Percentiles rank a stretch among this genome's conserved stretches.
phyloP scores from a whole-genome alignment of 2,888 invertebrate species.

The Cheilosia vernalis region DNA sequence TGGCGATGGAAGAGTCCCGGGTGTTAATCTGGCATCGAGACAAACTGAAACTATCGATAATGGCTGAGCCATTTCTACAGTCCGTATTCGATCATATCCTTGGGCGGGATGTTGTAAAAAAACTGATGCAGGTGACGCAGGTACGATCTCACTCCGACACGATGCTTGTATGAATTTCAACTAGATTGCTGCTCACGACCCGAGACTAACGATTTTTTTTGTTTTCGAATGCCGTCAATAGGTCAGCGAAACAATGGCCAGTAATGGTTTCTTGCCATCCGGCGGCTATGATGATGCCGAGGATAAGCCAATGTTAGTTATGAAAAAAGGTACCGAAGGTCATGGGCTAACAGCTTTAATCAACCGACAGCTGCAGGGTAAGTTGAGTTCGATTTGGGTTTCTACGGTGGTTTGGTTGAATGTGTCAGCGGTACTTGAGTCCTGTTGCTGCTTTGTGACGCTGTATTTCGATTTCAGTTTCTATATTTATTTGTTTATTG shows the following conservation, averaged over 20 bases:
- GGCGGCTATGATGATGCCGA: conserved; percentile 88
- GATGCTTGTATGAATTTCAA: conserved; percentile 35
- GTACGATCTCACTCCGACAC: conserved; percentile 75
- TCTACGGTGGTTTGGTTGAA: conserved; percentile 39
- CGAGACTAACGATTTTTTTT: conserved; percentile 4
- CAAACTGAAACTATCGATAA: conserved; percentile 92
- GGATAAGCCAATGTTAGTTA: conserved; percentile 90
- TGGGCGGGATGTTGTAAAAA: conserved; percentile 93
- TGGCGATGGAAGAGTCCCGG: conserved; percentile 93
- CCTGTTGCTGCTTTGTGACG: conserved; percentile 38
- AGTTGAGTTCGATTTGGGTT: conserved; percentile 74
- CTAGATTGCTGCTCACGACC: conserved; percentile 23
- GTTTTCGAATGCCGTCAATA: conserved; percentile 78
- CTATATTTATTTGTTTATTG: conserved; percentile 8
- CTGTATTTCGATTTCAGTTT: conserved; percentile 30
- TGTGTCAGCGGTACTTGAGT: conserved; percentile 29
- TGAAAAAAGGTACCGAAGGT: conserved; percentile 88
- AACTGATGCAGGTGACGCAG: conserved; percentile 91
- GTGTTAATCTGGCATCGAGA: conserved; percentile 94
- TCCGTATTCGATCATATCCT: conserved; percentile 94
- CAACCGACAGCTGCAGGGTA: conserved; percentile 91
- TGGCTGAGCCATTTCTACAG: conserved; percentile 92
- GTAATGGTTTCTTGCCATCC: conserved; percentile 89
- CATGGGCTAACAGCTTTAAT: conserved; percentile 91
- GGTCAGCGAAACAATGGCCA: conserved; percentile 92